Percentiles rank a stretch among this genome's conserved stretches.
phyloP scores from a whole-genome alignment of 2,113 vertebrate species.

The Erinaceus europaeus region DNA sequence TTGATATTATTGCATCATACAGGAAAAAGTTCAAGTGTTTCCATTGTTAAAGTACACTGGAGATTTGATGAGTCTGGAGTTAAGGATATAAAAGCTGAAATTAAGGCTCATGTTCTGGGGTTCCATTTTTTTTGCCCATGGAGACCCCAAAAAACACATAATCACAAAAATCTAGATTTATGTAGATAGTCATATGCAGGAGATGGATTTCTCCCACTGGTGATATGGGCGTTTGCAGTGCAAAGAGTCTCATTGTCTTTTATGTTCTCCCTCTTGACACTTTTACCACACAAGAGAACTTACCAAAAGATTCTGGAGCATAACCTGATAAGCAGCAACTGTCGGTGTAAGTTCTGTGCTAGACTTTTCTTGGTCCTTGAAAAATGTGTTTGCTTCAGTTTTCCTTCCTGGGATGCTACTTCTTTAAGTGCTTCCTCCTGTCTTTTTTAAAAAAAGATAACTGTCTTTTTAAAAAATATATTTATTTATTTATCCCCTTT shows the following conservation, averaged over 20 bases:
- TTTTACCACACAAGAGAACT: neutral
- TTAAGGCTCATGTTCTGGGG: neutral
- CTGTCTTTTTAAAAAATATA: too few relatives aligned
- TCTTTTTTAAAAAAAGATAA: too few relatives aligned
- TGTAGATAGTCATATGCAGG: neutral
- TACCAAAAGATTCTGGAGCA: neutral
- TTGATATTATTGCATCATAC: neutral
- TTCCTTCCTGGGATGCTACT: conserved; percentile 32
- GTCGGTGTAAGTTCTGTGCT: conserved; percentile 2
- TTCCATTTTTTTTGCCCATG: neutral
- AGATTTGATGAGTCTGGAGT: neutral
- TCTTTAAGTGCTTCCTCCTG: conserved; percentile 53
- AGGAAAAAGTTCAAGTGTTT: neutral
- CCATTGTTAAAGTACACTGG: neutral
- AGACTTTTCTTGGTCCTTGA: conserved; percentile 48
- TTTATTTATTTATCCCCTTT: too few relatives aligned
- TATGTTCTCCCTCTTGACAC: neutral
- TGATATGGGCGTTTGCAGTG: neutral
- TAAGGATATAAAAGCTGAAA: neutral
- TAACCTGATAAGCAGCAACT: neutral
- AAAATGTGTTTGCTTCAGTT: conserved; percentile 51
- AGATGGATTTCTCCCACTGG: neutral
- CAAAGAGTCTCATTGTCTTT: neutral
- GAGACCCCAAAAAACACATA: neutral
- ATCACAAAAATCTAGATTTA: conserved; percentile 12